Evolutionary conservation across 2,797 vertebrate genomes (phyloP), one percentile per base, ranked within the genome.

Genomic region (Chrosomus eos): DNA sequence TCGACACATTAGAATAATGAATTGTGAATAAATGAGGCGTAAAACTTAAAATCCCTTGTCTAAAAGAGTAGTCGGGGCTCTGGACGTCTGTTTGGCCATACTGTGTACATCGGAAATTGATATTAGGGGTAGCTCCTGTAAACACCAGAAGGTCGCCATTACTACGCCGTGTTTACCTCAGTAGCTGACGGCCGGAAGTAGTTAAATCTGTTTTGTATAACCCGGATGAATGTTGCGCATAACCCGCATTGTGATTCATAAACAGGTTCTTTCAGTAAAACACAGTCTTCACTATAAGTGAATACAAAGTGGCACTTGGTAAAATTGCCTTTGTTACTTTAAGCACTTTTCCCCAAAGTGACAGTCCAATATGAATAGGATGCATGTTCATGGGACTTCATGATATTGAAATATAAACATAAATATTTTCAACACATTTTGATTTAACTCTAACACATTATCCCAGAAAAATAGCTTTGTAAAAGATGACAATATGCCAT

Each of bases 401-500:
- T 86, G 83, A 77, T 85, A 73, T 82, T 80, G 33, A 88, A 68
- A 67, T 80, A 77, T 73, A 89, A 80, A 88, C 78, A 88, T 75
- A 85, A 74, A 33, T 67, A 19, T 76, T 82, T 38, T 76, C 77
- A 76, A 74, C 66, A 81, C 66, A 85, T 53, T 78, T 82, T 76
- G 28, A 79, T 85, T 60, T 48, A 81, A 80, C 45, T 87, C 48
- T 77, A 45, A 67, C 66, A 87, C 66, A 73, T 68, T 83, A 70
- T 87, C 60, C 80, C 66, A 78, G 70, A 87, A 88, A 83, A 86
- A 70, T 51, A 51, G 36, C 36, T 83, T 64, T 38, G 80, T 68
- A 81, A 86, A 90, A 92, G 94, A 94, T 95, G 95, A 95, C 95
- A 96, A 96, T 96, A 95, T 96, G 95, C 93, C 95, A 96, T 96